Evolutionary conservation across 2,113 vertebrate genomes (phyloP), one percentile per base, ranked within the genome.

Genomic region (Globicephala melas): DNA sequence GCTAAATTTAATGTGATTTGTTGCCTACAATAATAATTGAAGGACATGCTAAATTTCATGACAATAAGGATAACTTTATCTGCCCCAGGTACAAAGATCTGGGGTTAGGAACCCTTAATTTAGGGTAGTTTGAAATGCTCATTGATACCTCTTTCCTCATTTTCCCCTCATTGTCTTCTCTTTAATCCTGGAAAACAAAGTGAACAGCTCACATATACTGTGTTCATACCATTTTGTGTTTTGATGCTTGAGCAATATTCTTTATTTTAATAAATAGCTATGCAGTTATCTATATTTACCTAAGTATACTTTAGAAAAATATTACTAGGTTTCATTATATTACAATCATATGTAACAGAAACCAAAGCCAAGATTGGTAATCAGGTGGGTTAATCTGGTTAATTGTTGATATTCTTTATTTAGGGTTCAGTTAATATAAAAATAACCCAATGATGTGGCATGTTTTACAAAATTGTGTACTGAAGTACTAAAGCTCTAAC

Each of bases 341-440:
- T 84, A 26, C 12, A 91, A 21, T 65, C 4, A 25, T 87, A 2
- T 62, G 14, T 92, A 68, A 25, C 50, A 92, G 68, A 93, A 90
- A 82, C 1, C 60, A 82, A 58, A 89, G 58, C 25, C 47, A 70
- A 41, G 33, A 87, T 91, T 17, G 5, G 10, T 84, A 41, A 80
- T 79, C 31, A 80, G 53, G 53, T 71, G 77, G 21, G 53, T 84
- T 68, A 91, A 92, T 82, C 55, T 84, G 36, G 84, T 89, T 83
- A 65, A 47, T 91, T 93, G 44, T 62, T 93, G 47, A 74, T 74
- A 31, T 41, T 67, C n/a, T 92, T 94, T 80, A 92, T 94, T 96
- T 96, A 70, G 9, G 92, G 76, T 88, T 91, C 23, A 50, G 10
- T 93, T 94, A 77, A 67, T 88, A 21, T 50, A 76, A 94, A 94